Conservation (phyloP, 2,113 vertebrate species). For the Haemorhous mexicanus region DNA sequence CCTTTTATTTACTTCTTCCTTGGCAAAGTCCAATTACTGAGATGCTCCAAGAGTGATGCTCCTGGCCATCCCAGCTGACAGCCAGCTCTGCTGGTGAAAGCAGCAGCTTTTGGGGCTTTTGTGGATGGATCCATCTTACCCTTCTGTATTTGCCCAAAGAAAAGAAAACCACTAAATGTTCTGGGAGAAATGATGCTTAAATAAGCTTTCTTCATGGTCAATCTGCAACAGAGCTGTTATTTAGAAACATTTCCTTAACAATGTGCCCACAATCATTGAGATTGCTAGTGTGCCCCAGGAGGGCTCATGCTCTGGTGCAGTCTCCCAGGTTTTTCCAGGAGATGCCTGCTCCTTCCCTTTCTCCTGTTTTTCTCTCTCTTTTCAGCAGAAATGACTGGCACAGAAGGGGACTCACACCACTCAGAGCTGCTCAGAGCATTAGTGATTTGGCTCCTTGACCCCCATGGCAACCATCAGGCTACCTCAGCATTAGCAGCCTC, state of each 20-base stretch:
- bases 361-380: neutral
- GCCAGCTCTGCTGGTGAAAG: slow-evolving; percentile 38
- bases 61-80: slow-evolving; percentile 58
- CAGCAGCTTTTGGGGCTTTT: slow-evolving; percentile 36
- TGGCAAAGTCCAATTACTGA: slow-evolving; percentile 50
- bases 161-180: neutral
- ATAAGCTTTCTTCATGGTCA: neutral
- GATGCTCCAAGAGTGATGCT: slow-evolving; percentile 59
- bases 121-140: slow-evolving; percentile 33
- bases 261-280: neutral
- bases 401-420: neutral
- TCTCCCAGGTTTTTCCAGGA: neutral
- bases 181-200: neutral
- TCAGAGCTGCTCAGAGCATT: neutral
- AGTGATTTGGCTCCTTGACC: neutral
- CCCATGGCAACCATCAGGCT: accelerated
- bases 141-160: neutral
- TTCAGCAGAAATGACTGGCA: neutral
- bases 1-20: slow-evolving; percentile 48
- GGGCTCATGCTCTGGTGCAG: neutral
- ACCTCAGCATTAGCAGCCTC: neutral
- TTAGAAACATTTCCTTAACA: neutral
- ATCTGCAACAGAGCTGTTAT: neutral
- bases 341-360: neutral
- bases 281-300: neutral